Evolutionary conservation across 2,888 invertebrate genomes (phyloP).

Genomic region (Eupithecia exiguata): DNA sequence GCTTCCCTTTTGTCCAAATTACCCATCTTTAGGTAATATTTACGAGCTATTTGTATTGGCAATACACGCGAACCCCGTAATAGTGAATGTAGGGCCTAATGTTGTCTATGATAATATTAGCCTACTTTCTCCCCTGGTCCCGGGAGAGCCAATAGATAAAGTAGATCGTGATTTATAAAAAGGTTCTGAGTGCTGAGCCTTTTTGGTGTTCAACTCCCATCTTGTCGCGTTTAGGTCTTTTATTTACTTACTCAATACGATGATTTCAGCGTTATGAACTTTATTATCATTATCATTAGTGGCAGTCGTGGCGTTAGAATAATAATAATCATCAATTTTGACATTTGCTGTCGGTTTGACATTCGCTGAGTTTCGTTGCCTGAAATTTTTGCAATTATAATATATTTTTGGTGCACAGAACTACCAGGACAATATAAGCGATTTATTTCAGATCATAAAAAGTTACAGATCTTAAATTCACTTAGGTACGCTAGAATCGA

Average conservation of each 20-base stretch:
- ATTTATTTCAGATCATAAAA: too few relatives aligned
- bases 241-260: not conserved
- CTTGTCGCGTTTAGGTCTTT: not conserved
- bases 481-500: too few relatives aligned
- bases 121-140: conserved; percentile 27
- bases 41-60: conserved; percentile 36
- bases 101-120: conserved; percentile 34
- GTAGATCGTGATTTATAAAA: conserved; percentile 28
- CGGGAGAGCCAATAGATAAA: conserved; percentile 25
- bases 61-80: conserved; percentile 33
- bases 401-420: too few relatives aligned
- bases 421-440: too few relatives aligned
- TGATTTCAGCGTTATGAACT: not conserved
- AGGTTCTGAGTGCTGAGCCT: conserved; percentile 28
- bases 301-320: not conserved
- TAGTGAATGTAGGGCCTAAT: conserved; percentile 25
- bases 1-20: conserved; percentile 45
- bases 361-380: too few relatives aligned
- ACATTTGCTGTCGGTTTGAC: too few relatives aligned
- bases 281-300: not conserved
- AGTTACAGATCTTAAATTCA: too few relatives aligned
- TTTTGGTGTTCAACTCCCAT: conserved; percentile 10
- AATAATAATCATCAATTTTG: too few relatives aligned
- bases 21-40: conserved; percentile 43
- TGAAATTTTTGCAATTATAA: too few relatives aligned